Conservation (phyloP, 2,888 invertebrate species). For the Lasioglossum oenotherae region DNA sequence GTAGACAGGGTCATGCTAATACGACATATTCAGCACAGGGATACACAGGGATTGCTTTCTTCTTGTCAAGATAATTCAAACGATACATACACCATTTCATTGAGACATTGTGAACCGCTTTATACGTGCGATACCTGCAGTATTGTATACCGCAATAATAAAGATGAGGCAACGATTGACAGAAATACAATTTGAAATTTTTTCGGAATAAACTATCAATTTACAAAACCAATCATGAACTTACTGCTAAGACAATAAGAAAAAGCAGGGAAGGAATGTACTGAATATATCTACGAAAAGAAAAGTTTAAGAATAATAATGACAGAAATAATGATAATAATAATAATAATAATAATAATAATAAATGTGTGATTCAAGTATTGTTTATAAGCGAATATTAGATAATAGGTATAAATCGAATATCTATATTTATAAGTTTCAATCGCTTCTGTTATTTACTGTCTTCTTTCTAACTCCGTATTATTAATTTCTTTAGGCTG, state of each 20-base stretch:
- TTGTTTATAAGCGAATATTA: slow-evolving; percentile 35
- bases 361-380: slow-evolving; percentile 23
- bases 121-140: slow-evolving; percentile 68
- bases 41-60: neutral
- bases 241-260: slow-evolving; percentile 36
- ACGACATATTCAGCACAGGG: slow-evolving; percentile 7
- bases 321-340: neutral
- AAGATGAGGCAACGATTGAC: slow-evolving; percentile 38
- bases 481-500: slow-evolving; percentile 76
- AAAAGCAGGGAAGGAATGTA: slow-evolving; percentile 40
- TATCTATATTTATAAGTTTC: slow-evolving; percentile 41
- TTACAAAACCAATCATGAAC: slow-evolving; percentile 25
- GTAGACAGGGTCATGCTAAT: slow-evolving; percentile 8
- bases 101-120: slow-evolving; percentile 52
- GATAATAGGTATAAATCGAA: slow-evolving; percentile 35
- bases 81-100: neutral
- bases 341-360: slow-evolving; percentile 20
- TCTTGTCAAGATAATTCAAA: neutral
- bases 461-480: slow-evolving; percentile 55
- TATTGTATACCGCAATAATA: slow-evolving; percentile 36
- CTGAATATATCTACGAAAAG: slow-evolving; percentile 28
- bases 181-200: slow-evolving; percentile 36
- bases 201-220: slow-evolving; percentile 29
- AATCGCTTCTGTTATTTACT: neutral
- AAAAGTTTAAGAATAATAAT: slow-evolving; percentile 37